Conservation (phyloP, 2,113 vertebrate genomes). For the Clinocottus analis region DNA sequence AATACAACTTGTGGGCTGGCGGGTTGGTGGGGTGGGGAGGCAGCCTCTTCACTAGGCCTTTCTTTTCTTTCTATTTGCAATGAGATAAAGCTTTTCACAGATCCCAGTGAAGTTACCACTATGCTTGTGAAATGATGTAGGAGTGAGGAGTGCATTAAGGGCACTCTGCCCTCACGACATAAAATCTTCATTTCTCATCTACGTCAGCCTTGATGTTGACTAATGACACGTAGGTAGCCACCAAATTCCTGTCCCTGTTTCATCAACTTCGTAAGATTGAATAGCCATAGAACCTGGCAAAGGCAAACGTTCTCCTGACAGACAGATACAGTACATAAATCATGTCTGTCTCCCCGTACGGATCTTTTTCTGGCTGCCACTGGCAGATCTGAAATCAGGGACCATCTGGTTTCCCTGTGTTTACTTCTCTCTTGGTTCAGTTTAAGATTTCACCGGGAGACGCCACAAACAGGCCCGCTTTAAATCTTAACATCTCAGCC, state of each 20-base stretch:
- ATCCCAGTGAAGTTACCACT: constrained; percentile 5
- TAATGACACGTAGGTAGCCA: background rate
- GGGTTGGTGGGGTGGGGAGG: no score
- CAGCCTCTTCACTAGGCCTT: background rate
- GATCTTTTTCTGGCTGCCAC: constrained; percentile 52
- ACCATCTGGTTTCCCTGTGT: constrained; percentile 74
- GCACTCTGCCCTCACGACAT: background rate
- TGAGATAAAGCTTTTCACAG: background rate
- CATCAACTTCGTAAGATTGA: constrained; percentile 20
- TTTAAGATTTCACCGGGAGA: constrained; percentile 62
- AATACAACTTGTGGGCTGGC: constrained; percentile 1
- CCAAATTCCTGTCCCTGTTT: no score
- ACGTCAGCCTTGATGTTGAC: background rate
- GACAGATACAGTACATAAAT: constrained; percentile 36
- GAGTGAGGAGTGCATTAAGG: background rate
- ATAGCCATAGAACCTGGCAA: background rate
- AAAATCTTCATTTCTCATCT: background rate
- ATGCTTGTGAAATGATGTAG: background rate
- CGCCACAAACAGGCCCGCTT: constrained; percentile 48
- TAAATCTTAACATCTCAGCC: constrained; percentile 52
- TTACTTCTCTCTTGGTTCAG: constrained; percentile 63
- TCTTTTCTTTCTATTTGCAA: background rate
- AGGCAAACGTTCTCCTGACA: constrained; percentile 5
- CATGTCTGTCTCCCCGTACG: constrained; percentile 38
- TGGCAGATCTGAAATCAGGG: constrained; percentile 47